Base-by-base conservation (phyloP, 2,888 invertebrate genomes). In the Sepioteuthis lessoniana region DNA sequence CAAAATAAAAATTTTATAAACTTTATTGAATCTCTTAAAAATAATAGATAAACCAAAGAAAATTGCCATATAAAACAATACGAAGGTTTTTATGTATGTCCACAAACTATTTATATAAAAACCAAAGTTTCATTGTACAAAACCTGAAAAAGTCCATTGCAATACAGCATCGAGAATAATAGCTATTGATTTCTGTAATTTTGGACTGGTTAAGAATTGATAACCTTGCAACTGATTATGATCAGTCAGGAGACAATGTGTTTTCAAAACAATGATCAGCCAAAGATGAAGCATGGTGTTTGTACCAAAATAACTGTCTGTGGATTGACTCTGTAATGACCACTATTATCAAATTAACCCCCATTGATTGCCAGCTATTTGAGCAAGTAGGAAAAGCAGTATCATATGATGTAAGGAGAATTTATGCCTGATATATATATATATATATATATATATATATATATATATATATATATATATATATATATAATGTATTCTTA, bases 241-340 rank as follows among this genome's bases (percentile, higher is more conserved):
- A n/a, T 76, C 76, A 35, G 76, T 76, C 16, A 76, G n/a, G 76
- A 76, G 76, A 35, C 76, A 76, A 76, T 35, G 76, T 76, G 76
- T 76, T 76, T 76, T 76, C n/a, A 76, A 76, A 76, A 76, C n/a
- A 76, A 16, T 76, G n/a, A 76, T 76, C 76, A 76, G n/a, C 35
- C 35, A 35, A n/a, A 76, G 76, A 76, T 76, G 13, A 76, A 76
- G 16, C 76, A 76, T 2, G 19, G 2, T 76, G 35, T 76, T 76
- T 76, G 76, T 76, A 76, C 76, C n/a, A 76, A 76, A 76, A 76
- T 76, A 76, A n/a, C n/a, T 76, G 76, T 76, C 76, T n/a, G 76
- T 76, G 1, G 16, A 76, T 76, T n/a, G 76, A 76, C 76, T 76
- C 76, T 35, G n/a, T 76, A 76, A 76, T 76, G 35, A 76, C n/a